A percentile compares a stretch with the other conserved stretches of the same genome.
phyloP scores from a whole-genome alignment of 2,888 invertebrate species.

The Diachrysia chrysitis region DNA sequence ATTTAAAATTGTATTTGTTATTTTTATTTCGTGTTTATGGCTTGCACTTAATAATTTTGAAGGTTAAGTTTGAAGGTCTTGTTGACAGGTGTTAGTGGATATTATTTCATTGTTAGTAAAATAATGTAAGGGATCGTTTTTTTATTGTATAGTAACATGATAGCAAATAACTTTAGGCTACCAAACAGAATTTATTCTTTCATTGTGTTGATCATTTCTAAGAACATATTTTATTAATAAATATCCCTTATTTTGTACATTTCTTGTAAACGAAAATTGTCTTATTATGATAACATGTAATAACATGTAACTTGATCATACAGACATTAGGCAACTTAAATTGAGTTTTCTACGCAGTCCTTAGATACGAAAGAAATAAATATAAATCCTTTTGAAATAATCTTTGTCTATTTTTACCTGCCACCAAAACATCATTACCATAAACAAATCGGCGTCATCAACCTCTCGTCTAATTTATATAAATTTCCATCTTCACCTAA shows the following conservation, averaged over 20 bases:
- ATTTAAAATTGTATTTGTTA: constrained; percentile 39
- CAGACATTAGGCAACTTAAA: too few species aligned
- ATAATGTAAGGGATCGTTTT: not conserved
- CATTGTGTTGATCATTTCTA: not conserved
- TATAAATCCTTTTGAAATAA: not conserved
- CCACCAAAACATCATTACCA: constrained; percentile 7
- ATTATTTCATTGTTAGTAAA: not conserved
- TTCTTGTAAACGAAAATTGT: not conserved
- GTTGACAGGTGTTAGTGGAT: constrained; percentile 14
- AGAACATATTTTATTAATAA: too few species aligned
- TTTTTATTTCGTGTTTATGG: constrained; percentile 10
- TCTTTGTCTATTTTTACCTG: not conserved
- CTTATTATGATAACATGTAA: too few species aligned
- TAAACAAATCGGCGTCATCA: constrained; percentile 37
- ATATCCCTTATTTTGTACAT: not conserved
- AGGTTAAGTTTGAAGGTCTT: constrained; percentile 10
- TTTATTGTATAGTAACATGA: not conserved
- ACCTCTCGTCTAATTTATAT: constrained; percentile 52
- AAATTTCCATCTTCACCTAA: constrained; percentile 67
- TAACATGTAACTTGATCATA: too few species aligned
- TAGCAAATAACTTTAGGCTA: not conserved
- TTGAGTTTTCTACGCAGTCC: too few species aligned
- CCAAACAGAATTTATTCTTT: not conserved
- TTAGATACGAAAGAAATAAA: not conserved
- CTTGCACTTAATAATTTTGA: constrained; percentile 20